phyloP scores from a whole-genome alignment of 1,140 invertebrate species.

The Dysdera silvatica region DNA sequence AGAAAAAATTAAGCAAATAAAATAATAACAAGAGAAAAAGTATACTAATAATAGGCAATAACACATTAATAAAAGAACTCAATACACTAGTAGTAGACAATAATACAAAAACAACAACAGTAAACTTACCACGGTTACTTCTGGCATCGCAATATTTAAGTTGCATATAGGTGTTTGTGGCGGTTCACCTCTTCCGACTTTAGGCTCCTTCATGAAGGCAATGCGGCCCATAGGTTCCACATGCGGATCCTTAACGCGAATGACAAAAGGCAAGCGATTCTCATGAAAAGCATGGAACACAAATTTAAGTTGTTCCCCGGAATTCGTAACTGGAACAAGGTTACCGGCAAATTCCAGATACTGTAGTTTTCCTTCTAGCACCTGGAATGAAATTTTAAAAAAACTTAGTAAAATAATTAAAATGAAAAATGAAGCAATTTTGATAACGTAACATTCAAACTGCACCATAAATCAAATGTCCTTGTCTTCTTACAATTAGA shows the following conservation, averaged over 20 bases:
- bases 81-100: no score
- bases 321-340: constrained; percentile 92
- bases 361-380: constrained; percentile 86
- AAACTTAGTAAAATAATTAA: constrained; percentile 58
- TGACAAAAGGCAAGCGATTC: constrained; percentile 88
- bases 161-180: constrained; percentile 93
- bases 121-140: constrained; percentile 46
- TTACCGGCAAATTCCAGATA: constrained; percentile 97
- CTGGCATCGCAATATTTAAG: constrained; percentile 88
- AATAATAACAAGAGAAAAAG: no score
- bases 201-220: constrained; percentile 91
- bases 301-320: constrained; percentile 91
- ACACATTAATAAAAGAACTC: no score
- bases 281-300: constrained; percentile 96
- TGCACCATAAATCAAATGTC: neutral
- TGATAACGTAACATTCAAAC: neutral
- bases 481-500: no score
- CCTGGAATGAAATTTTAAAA: constrained; percentile 62
- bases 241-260: constrained; percentile 84
- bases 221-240: constrained; percentile 86
- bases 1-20: neutral
- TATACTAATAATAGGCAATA: no score
- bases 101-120: no score
- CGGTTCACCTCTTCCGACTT: constrained; percentile 66
- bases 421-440: neutral